Base-by-base conservation (phyloP, 2,888 invertebrate genomes). In the Xanthorhoe spadicearia region DNA sequence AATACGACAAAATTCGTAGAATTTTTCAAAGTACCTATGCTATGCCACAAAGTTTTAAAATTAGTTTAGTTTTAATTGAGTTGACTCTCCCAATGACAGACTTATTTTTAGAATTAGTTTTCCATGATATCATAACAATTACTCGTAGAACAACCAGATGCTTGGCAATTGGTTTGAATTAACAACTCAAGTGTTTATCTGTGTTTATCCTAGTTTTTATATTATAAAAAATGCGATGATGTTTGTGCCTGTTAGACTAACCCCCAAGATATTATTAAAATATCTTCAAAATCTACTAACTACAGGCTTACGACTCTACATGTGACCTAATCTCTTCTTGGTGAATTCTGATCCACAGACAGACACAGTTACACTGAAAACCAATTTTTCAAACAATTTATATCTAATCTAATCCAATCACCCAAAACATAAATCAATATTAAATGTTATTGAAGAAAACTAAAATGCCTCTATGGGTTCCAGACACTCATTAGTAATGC, bases 41-140 rank as follows among this genome's bases (percentile, higher is more conserved):
- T n/a, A n/a, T n/a, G n/a, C n/a, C n/a, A n/a, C n/a, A n/a, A n/a
- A n/a, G n/a, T n/a, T n/a, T n/a, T n/a, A n/a, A n/a, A n/a, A n/a
- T n/a, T n/a, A n/a, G n/a, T n/a, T n/a, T n/a, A n/a, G n/a, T n/a
- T n/a, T 18, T 10, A 50, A 38, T 38, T 9, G n/a, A 46, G 46
- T 15, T 15, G 46, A n/a, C 46, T 10, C 8, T 15, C 15, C 0
- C n/a, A n/a, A 5, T 46, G 46, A 46, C 46, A 46, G 46, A 15
- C 5, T n/a, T 15, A n/a, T 46, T 46, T 46, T 15, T 10, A 38
- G 38, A 2, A 10, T 10, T 38, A 10, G 8, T 46, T n/a, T n/a
- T 56, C 64, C 48, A 49, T 67, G 67, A 67, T 60, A 60, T 66
- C 66, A 62, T 62, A 55, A 48, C 62, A 66, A 62, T 66, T 55